These are phyloP conservation scores for Lichenostomus cassidix DNA, from an alignment of 2,113 vertebrate genomes.

Conservation along the genomic window DNA sequence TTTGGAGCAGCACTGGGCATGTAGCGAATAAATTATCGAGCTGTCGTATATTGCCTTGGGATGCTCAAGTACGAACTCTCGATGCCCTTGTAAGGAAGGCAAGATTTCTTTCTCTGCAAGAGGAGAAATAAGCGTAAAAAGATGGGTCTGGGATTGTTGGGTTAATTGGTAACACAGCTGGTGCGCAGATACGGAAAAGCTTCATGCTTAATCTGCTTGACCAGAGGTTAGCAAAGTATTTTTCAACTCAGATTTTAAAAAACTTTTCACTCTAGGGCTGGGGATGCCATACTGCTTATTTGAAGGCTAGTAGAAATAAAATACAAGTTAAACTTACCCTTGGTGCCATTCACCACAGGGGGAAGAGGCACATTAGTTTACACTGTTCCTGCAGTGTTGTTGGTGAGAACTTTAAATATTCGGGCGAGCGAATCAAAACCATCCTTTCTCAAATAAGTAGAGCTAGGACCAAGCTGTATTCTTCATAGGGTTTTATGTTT, in stretches of 20 bases:
- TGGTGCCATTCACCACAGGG: background rate
- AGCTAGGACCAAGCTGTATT: background rate
- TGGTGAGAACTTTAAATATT: background rate
- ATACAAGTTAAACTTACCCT: background rate
- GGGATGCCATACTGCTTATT: background rate
- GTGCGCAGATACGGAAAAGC: background rate
- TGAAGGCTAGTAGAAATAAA: background rate
- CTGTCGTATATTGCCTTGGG: fast-evolving
- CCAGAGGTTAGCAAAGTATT: background rate
- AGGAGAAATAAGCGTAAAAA: background rate
- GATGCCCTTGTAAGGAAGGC: background rate
- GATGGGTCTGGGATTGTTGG: fast-evolving
- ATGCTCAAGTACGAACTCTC: fast-evolving
- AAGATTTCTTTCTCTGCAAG: background rate
- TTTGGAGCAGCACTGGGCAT: fast-evolving
- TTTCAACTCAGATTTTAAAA: background rate
- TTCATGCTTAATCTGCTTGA: background rate
- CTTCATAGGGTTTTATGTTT: background rate
- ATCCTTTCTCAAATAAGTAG: background rate
- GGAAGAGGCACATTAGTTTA: background rate
- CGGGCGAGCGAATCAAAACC: background rate
- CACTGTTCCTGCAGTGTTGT: background rate
- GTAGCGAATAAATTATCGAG: background rate
- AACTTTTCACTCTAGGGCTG: background rate
- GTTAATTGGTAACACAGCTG: background rate